Evolutionary conservation across 1,140 invertebrate genomes (phyloP).

Genomic region (Eupristina koningsbergeri): DNA sequence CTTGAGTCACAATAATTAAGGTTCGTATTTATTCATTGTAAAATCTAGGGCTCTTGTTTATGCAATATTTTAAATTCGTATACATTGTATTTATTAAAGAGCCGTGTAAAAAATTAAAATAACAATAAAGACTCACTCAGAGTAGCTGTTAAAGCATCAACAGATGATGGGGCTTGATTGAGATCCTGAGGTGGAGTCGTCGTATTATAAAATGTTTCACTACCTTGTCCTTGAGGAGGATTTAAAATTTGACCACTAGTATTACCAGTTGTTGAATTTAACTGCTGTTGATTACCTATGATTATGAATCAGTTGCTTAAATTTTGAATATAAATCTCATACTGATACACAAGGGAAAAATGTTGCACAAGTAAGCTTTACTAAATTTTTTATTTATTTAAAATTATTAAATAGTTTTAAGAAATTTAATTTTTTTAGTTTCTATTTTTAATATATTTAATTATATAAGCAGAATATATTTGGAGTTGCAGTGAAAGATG

Average conservation of each 20-base stretch:
- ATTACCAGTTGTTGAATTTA: constrained; percentile 63
- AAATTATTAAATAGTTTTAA: not conserved
- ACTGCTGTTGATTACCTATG: constrained; percentile 65
- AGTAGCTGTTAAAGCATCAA: constrained; percentile 65
- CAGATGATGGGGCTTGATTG: constrained; percentile 66
- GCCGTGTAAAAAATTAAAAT: no score
- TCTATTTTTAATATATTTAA: no score
- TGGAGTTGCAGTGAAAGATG: no score
- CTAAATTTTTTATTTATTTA: not conserved
- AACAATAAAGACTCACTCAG: constrained; percentile 58
- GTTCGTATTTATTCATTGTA: no score
- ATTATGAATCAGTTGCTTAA: constrained; percentile 61
- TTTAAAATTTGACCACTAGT: constrained; percentile 66
- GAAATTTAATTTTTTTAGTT: no score
- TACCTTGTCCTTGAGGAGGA: constrained; percentile 63
- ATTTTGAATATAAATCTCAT: not conserved
- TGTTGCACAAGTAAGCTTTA: not conserved
- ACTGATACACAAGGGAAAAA: not conserved
- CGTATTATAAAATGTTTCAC: constrained; percentile 68
- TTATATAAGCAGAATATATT: no score
- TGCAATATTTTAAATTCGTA: not conserved
- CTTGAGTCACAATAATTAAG: no score
- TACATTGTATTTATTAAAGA: not conserved
- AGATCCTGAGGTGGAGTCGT: constrained; percentile 69
- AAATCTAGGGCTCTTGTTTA: no score